Conservation (phyloP, 1,140 invertebrate species). For the Cyclina sinensis region DNA sequence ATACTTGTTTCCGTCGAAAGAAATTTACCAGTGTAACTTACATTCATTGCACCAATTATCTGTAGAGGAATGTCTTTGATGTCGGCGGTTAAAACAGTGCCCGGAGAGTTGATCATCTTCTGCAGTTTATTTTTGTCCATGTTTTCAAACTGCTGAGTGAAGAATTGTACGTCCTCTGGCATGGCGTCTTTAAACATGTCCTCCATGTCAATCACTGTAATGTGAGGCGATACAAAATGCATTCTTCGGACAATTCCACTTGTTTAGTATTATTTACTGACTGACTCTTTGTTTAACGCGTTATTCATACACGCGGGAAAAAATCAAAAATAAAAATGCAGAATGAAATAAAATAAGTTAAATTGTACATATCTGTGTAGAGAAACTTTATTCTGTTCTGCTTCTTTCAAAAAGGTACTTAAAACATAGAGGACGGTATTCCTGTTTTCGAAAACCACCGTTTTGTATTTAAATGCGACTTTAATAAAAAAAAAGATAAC, state of each 20-base stretch:
- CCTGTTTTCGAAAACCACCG: too few relatives aligned
- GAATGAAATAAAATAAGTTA: neutral
- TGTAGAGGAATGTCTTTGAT: neutral
- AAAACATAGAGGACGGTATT: too few relatives aligned
- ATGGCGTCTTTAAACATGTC: conserved; percentile 8
- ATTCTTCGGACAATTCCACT: neutral
- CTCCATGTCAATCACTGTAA: conserved; percentile 19
- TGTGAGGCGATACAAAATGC: too few relatives aligned
- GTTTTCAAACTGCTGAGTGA: neutral
- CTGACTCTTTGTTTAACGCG: neutral
- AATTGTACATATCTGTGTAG: neutral
- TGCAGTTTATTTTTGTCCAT: conserved; percentile 3
- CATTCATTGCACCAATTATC: conserved; percentile 22
- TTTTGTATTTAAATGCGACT: too few relatives aligned
- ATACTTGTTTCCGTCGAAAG: too few relatives aligned
- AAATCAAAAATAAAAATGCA: neutral
- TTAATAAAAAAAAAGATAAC: too few relatives aligned
- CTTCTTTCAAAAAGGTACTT: neutral
- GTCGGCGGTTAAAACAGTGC: neutral
- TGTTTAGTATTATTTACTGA: neutral
- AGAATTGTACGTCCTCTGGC: conserved; percentile 43
- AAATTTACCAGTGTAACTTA: too few relatives aligned
- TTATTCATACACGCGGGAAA: neutral
- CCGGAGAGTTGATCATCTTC: conserved; percentile 9
- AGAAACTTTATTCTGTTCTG: neutral